Evolutionary conservation across 2,113 vertebrate genomes (phyloP), one percentile per base, ranked within the genome.

Genomic region (Triplophysa dalaica): DNA sequence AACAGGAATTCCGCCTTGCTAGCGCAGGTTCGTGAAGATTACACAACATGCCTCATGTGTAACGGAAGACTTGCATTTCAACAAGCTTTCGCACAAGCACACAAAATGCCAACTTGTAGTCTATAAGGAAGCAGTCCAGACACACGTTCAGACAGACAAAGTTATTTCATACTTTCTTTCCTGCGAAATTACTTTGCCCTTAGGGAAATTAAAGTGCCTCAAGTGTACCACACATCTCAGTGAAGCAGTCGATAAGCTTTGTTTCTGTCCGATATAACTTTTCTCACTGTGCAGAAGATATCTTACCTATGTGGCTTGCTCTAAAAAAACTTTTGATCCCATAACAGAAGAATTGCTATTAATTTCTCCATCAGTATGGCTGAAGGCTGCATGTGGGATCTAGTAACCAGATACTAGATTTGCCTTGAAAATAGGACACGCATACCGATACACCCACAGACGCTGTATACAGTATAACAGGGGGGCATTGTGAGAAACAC

Each of bases 131-230:
- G 29, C 81, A 80, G 26, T 66, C 8, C 62, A 76, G 65, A 24
- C 43, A 64, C 64, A 33, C n/a, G 54, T 33, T 29, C 2, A 54
- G 10, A 74, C 19, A 17, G 26, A 14, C 52, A 74, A 12, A 48
- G 14, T 33, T 41, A 69, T 63, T 29, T 70, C 48, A 69, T 58
- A 56, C 54, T 61, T 56, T 45, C 63, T 70, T 83, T 76, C 72
- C 82, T 80, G 65, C 80, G 54, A 58, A 75, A 83, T 48, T 45
- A 70, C 77, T 70, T 74, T 74, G 12, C 56, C 22, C 4, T 9
- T 1, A 22, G 68, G 7, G 10, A 22, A 58, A 60, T 69, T 80
- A 70, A 70, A 80, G 19, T 21, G 26, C 50, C 14, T 16, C 54
- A 17, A 56, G 8, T 56, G 19, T 8, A 19, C 19, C 8, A 1